These are phyloP conservation scores for Corythornis madagascariensis DNA, from an alignment of 2,113 vertebrate genomes.

Conservation along the genomic window DNA sequence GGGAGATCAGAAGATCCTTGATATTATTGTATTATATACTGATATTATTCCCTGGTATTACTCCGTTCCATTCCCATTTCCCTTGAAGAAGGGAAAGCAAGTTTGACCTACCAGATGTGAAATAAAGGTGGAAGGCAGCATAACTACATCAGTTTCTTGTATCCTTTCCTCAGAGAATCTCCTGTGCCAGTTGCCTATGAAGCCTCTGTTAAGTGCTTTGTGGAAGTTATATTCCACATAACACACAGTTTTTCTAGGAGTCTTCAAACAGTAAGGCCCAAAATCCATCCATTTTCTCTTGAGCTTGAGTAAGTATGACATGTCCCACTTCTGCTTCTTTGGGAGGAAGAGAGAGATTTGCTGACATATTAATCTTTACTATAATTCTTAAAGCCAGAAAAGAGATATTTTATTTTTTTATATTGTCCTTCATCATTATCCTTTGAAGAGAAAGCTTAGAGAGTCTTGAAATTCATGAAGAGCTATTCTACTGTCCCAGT, in stretches of 20 bases:
- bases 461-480: neutral
- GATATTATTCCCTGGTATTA: neutral
- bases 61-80: neutral
- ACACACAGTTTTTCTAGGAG: neutral
- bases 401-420: neutral
- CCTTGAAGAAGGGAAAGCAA: neutral
- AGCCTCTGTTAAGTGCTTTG: neutral
- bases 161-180: neutral
- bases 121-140: neutral
- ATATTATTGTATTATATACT: neutral
- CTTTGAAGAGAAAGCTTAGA: conserved; percentile 8
- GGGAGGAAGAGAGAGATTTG: neutral
- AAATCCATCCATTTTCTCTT: conserved; percentile 27
- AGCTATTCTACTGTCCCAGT: neutral
- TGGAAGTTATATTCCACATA: neutral
- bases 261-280: neutral
- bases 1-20: neutral
- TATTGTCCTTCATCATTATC: neutral
- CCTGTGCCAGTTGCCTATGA: neutral
- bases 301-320: neutral
- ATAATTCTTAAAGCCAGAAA: neutral
- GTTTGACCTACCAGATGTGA: neutral
- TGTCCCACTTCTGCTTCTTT: neutral
- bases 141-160: neutral
- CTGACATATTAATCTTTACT: neutral